Conservation (phyloP, 2,113 vertebrate genomes). For the Bubo bubo region DNA sequence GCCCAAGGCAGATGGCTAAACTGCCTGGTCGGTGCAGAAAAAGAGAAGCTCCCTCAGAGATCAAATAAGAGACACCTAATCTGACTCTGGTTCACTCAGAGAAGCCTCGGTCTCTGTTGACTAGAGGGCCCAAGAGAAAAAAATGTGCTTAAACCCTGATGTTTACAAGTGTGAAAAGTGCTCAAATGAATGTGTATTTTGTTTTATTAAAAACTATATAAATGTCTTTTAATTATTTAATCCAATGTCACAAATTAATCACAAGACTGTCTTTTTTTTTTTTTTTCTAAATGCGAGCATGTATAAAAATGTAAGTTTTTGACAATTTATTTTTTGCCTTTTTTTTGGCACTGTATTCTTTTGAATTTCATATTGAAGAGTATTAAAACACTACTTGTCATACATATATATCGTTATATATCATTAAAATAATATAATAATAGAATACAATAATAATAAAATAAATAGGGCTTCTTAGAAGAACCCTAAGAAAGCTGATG, state of each 20-base stretch:
- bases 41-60: not conserved
- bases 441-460: not conserved
- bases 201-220: not conserved
- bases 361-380: not conserved
- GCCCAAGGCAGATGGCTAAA: not conserved
- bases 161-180: not conserved
- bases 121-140: not conserved
- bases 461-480: not conserved
- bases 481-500: not conserved
- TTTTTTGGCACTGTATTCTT: not conserved
- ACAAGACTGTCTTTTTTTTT: not conserved
- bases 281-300: not conserved
- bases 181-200: not conserved
- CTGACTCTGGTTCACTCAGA: not conserved
- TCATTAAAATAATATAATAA: not conserved
- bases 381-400: not conserved
- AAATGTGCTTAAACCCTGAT: not conserved
- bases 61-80: not conserved
- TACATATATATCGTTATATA: not conserved
- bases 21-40: not conserved
- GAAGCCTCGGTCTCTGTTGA: not conserved
- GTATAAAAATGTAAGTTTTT: not conserved
- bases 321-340: not conserved
- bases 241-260: not conserved
- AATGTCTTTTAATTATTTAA: not conserved